Conservation (phyloP, 2,113 vertebrate species). For the Burhinus oedicnemus region DNA sequence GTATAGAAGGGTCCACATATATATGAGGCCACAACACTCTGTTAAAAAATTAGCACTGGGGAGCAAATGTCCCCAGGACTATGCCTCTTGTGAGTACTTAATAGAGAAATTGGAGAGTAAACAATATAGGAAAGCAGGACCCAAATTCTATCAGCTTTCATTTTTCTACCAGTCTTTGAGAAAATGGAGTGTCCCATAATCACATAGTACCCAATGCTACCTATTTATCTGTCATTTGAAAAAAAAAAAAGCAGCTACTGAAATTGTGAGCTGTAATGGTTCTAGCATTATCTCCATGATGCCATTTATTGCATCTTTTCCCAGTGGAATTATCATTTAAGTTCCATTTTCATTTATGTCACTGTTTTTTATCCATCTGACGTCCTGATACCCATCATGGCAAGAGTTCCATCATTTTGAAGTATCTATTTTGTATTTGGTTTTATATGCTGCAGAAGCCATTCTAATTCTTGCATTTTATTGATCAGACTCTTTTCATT, state of each 20-base stretch:
- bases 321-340: not conserved
- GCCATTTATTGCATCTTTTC: not conserved
- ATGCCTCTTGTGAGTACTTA: rapidly evolving
- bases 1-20: not conserved
- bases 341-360: not conserved
- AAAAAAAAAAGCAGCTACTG: not conserved
- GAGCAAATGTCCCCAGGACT: not conserved
- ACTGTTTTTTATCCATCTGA: not conserved
- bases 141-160: not conserved
- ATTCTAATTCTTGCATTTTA: not conserved
- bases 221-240: not conserved
- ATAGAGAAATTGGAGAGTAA: not conserved
- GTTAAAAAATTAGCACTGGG: not conserved
- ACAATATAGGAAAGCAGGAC: not conserved
- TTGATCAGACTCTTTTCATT: not conserved
- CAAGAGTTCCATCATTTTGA: not conserved
- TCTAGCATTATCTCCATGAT: not conserved
- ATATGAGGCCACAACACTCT: not conserved
- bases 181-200: not conserved
- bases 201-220: not conserved
- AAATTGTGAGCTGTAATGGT: not conserved
- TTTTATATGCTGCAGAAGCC: not conserved
- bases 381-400: not conserved
- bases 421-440: not conserved
- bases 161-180: not conserved